Evolutionary conservation across 2,797 vertebrate genomes (phyloP).

Genomic region (Onychomys torridus): DNA sequence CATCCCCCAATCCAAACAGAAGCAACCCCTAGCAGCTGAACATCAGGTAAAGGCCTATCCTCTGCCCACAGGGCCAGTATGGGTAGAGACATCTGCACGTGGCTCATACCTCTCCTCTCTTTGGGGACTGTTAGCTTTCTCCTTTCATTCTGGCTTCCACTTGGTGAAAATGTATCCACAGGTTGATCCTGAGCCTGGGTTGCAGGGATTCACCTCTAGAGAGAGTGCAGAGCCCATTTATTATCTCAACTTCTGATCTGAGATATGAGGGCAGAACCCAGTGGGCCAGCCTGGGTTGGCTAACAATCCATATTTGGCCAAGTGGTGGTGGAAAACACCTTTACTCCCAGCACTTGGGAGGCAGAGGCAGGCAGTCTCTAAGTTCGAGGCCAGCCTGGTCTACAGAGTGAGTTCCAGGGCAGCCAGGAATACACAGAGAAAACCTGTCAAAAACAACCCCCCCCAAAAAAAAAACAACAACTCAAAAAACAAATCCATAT

Average conservation of each 20-base stretch:
- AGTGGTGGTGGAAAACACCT: neutral
- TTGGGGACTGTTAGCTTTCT: neutral
- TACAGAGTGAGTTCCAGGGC: neutral
- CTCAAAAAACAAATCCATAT: neutral
- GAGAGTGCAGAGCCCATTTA: neutral
- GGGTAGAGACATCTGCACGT: accelerated
- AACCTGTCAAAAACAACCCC: neutral
- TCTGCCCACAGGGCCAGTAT: neutral
- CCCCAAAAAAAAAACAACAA: too few relatives aligned
- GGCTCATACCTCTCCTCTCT: too few relatives aligned
- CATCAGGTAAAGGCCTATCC: too few relatives aligned
- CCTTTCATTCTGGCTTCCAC: neutral
- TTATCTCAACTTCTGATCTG: too few relatives aligned
- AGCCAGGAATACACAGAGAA: neutral
- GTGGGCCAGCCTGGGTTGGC: neutral
- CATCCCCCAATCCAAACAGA: neutral
- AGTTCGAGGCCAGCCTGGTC: neutral
- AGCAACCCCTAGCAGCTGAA: neutral
- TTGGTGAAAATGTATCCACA: neutral
- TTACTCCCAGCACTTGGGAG: neutral
- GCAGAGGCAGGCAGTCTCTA: neutral
- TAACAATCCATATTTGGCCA: neutral
- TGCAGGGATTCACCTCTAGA: neutral
- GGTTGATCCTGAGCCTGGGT: neutral
- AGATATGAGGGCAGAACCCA: neutral